These are phyloP conservation scores for Heteromyza rotundicornis DNA, from an alignment of 2,888 invertebrate genomes.

Conservation along the genomic window DNA sequence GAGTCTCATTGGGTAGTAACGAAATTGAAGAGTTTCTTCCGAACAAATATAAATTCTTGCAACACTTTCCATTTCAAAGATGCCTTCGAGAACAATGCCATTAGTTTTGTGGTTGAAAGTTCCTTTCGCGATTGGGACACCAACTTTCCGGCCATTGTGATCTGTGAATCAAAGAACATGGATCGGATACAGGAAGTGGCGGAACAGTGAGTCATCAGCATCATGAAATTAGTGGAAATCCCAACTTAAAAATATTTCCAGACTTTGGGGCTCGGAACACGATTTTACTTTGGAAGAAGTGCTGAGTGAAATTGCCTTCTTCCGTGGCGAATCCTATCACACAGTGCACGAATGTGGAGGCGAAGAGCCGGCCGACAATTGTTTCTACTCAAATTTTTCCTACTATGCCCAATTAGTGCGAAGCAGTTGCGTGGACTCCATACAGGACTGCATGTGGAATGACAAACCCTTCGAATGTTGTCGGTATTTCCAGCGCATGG, in stretches of 20 bases:
- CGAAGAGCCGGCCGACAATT: slow-evolving; percentile 64
- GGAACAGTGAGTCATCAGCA: slow-evolving; percentile 67
- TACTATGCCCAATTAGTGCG: slow-evolving; percentile 69
- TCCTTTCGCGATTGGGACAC: slow-evolving; percentile 77
- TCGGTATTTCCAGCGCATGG: slow-evolving; percentile 68
- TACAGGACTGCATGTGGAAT: slow-evolving; percentile 69
- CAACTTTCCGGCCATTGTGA: slow-evolving; percentile 73
- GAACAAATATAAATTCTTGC: no score
- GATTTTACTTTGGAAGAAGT: slow-evolving; percentile 75
- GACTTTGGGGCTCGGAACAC: slow-evolving; percentile 72
- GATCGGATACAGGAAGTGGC: slow-evolving; percentile 69
- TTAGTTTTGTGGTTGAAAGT: slow-evolving; percentile 79
- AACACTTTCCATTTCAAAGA: no score
- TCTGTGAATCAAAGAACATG: slow-evolving; percentile 74
- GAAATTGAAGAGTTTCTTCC: no score
- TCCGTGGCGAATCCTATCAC: slow-evolving; percentile 71
- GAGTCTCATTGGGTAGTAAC: slow-evolving; percentile 64
- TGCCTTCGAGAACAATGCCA: slow-evolving; percentile 71
- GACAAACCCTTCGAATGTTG: slow-evolving; percentile 70
- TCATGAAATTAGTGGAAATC: no score
- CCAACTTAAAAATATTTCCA: no score
- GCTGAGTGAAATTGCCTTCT: slow-evolving; percentile 73
- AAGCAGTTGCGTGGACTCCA: slow-evolving; percentile 67
- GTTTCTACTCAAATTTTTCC: slow-evolving; percentile 68
- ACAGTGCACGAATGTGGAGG: slow-evolving; percentile 69